phyloP scores from a whole-genome alignment of 1,140 invertebrate genomes.

The Condylostylus longicornis region DNA sequence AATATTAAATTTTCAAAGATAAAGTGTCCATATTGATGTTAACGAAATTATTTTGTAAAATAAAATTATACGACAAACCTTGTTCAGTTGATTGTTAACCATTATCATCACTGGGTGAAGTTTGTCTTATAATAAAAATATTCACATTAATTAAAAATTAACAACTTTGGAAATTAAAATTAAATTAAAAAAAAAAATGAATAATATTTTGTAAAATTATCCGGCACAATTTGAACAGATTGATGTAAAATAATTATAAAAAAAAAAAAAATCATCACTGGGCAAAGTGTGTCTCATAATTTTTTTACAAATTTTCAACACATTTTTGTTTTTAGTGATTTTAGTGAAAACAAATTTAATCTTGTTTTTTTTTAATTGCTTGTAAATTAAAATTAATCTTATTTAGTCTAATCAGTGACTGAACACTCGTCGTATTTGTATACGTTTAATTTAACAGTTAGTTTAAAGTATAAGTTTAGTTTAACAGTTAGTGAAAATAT shows the following conservation, averaged over 20 bases:
- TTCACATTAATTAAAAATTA: neutral
- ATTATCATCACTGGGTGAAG: constrained; percentile 29
- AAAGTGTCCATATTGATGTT: too few species aligned
- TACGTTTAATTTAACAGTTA: too few species aligned
- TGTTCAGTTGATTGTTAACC: constrained; percentile 12
- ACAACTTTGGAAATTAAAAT: neutral
- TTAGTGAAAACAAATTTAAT: too few species aligned
- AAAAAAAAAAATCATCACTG: constrained; percentile 24
- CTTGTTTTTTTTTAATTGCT: neutral
- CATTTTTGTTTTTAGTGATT: neutral
- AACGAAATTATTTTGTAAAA: neutral
- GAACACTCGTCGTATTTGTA: too few species aligned
- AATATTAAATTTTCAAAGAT: too few species aligned
- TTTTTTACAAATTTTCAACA: constrained; percentile 1
- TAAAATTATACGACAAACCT: constrained; percentile 26
- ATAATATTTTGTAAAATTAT: constrained; percentile 10
- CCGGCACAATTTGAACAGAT: constrained; percentile 26
- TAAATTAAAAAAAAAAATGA: neutral
- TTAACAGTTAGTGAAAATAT: neutral
- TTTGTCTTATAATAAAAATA: constrained; percentile 28
- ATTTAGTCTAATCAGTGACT: too few species aligned
- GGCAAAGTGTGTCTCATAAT: constrained; percentile 31
- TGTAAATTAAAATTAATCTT: neutral
- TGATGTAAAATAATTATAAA: constrained; percentile 12
- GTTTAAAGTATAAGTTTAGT: constrained; percentile 2